Conservation (phyloP, 2,113 vertebrate species). For the Piprites chloris region DNA sequence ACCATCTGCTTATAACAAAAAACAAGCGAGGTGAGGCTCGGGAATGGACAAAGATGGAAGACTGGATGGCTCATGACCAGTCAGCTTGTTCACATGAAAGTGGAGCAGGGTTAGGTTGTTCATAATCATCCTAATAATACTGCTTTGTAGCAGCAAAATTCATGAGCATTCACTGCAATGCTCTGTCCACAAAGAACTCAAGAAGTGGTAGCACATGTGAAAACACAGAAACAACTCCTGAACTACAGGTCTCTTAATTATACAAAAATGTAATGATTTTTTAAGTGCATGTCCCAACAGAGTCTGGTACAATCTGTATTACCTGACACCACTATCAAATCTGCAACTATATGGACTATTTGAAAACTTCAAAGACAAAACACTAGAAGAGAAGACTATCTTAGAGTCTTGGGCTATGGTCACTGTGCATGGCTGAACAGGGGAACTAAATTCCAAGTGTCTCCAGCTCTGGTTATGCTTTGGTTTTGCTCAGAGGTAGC, state of each 20-base stretch:
- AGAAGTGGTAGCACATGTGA: rapidly evolving
- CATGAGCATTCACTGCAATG: not conserved
- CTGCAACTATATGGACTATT: not conserved
- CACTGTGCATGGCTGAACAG: not conserved
- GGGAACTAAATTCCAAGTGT: not conserved
- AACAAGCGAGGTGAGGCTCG: not conserved
- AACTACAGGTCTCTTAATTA: not conserved
- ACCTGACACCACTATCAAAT: not conserved
- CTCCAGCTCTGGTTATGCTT: not conserved
- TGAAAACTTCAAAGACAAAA: not conserved
- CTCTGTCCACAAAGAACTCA: not conserved
- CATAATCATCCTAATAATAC: not conserved
- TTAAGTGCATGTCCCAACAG: not conserved
- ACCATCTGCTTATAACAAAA: not conserved
- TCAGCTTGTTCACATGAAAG: not conserved
- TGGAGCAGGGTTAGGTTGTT: not conserved
- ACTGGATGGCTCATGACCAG: not conserved
- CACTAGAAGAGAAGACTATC: not conserved
- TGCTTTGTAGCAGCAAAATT: not conserved
- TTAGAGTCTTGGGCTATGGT: not conserved
- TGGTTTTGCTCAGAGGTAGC: not conserved
- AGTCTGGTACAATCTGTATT: not conserved
- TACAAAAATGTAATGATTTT: not conserved
- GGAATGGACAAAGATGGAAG: not conserved
- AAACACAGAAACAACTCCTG: not conserved